phyloP scores from a whole-genome alignment of 2,797 vertebrate genomes.

The Propithecus deckenii region DNA sequence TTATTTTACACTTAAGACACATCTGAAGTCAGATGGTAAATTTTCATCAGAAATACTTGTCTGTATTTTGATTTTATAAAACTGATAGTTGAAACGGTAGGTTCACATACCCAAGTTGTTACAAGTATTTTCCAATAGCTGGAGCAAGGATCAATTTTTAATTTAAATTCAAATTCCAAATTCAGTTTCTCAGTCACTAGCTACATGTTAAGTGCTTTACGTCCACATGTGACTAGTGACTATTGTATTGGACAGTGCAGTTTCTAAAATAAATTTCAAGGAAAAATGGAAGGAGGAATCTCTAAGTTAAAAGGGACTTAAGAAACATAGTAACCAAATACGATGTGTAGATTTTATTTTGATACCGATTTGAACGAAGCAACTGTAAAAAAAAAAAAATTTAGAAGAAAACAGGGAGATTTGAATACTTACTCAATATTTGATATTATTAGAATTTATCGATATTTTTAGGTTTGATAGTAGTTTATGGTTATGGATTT shows the following conservation, averaged over 20 bases:
- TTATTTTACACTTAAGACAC: not conserved
- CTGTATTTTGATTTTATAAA: not conserved
- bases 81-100: not conserved
- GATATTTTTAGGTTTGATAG: not conserved
- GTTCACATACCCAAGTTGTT: not conserved
- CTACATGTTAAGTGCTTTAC: not conserved
- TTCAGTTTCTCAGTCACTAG: not conserved
- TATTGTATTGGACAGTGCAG: not conserved
- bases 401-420: not conserved
- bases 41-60: conserved; percentile 10
- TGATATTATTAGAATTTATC: not conserved
- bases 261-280: not conserved
- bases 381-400: not conserved
- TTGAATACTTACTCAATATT: not conserved
- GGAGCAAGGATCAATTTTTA: not conserved
- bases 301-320: not conserved
- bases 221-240: not conserved
- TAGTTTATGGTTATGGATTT: not conserved
- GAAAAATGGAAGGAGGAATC: not conserved
- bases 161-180: not conserved
- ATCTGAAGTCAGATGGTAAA: not conserved
- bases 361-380: not conserved
- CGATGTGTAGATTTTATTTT: not conserved
- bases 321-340: not conserved
- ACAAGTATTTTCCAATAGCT: not conserved